Evolutionary conservation across 2,797 vertebrate species (phyloP), one percentile per base, ranked within the genome.

Genomic region (Smutsia gigantea): DNA sequence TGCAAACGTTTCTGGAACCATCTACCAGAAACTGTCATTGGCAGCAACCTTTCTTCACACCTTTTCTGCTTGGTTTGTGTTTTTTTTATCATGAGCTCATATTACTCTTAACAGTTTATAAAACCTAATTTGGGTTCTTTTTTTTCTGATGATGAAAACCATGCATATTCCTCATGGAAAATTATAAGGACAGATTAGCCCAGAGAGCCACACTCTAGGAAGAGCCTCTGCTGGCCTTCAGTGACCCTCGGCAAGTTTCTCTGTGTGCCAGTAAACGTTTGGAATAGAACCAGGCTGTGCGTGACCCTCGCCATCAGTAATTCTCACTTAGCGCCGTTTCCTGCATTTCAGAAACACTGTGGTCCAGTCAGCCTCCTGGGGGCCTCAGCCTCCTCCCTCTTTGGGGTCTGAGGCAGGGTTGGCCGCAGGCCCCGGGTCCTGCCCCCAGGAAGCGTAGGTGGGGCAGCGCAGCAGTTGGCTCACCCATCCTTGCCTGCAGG

Each of bases 401-500:
- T 2, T 8, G 55, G n/a, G 66, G 57, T 63, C 57, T 6, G 1
- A 27, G 74, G 61, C 77, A 4, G 42, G 55, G 2, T 8, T 12
- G 83, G 89, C 49, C 31, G 2, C 42, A 1, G 4, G 27, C 87
- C n/a, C 7, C 5, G 92, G 49, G 51, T 19, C 19, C 19, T 34
- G 3, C 51, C 9, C 10, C 53, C 19, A 2, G 18, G 49, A 15
- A 39, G 88, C 39, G 31, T 46, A 82, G 25, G 68, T 4, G 15
- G 42, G 74, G 74, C 74, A 13, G 49, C 10, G 6, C 31, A 8
- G 74, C 7, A 21, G 31, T 53, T 49, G 34, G 83, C 92, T 86
- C 88, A 78, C 15, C 57, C 0, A 0, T 95, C 39, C 93, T 46
- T 13, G 29, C 81, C 37, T 72, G 19, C 96, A 98, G 98, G 96